These are phyloP conservation scores for Belonocnema kinseyi DNA, from an alignment of 1,140 invertebrate species.

Conservation along the genomic window DNA sequence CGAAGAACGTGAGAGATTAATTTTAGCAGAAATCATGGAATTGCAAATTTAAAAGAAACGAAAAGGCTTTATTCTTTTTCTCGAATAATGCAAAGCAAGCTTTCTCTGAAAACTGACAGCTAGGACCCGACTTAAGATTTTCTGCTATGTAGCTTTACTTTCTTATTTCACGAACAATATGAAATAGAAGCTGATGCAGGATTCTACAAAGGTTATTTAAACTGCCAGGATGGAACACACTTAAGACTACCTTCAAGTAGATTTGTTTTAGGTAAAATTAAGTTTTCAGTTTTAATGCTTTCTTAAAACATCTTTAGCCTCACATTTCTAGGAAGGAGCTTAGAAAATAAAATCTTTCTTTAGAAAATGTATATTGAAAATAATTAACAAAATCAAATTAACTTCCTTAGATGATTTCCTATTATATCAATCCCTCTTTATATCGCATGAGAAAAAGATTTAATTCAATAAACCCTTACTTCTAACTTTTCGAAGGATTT, in stretches of 20 bases:
- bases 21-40: neutral
- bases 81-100: slow-evolving; percentile 21
- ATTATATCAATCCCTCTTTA: too few species aligned
- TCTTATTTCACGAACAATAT: slow-evolving; percentile 8
- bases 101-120: neutral
- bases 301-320: too few species aligned
- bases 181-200: neutral
- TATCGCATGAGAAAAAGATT: too few species aligned
- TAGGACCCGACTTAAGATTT: slow-evolving; percentile 8
- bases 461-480: too few species aligned
- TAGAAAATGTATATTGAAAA: too few species aligned
- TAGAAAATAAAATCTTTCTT: too few species aligned
- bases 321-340: too few species aligned
- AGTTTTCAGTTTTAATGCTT: neutral
- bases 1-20: neutral
- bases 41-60: neutral
- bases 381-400: too few species aligned
- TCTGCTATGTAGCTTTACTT: neutral
- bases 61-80: neutral
- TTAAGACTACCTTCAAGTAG: slow-evolving; percentile 1
- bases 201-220: neutral
- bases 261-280: neutral
- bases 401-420: too few species aligned
- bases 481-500: too few species aligned
- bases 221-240: neutral